These are phyloP conservation scores for Bergia sp. DNA, from an alignment of 92 coral and sea anemone species.

Conservation along the genomic window DNA sequence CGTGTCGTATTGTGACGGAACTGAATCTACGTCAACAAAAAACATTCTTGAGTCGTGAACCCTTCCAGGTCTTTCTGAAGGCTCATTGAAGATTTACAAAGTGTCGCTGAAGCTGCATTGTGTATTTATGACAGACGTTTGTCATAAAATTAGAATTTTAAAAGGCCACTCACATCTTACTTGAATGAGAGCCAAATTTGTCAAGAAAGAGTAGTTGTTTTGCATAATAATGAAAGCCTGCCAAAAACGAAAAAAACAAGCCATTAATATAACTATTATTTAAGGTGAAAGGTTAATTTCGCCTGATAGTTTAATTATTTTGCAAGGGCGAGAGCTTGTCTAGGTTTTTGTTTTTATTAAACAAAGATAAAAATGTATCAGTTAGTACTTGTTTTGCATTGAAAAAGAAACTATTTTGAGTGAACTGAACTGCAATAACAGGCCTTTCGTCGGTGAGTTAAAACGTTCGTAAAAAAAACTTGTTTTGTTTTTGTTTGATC, in stretches of 20 bases:
- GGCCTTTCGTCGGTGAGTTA: neutral
- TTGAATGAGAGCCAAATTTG: constrained; percentile 27
- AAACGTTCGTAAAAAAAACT: neutral
- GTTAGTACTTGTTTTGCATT: neutral
- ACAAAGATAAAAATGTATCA: neutral
- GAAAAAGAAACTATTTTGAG: neutral
- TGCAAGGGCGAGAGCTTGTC: neutral
- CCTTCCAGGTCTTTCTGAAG: neutral
- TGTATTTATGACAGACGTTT: neutral
- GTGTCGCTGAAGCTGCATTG: neutral
- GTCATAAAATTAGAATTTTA: neutral
- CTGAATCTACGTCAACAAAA: neutral
- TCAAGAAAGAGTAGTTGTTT: neutral
- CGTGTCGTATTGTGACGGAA: constrained; percentile 7
- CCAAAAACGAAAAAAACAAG: constrained; percentile 24
- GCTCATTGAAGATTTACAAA: neutral
- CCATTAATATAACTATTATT: neutral
- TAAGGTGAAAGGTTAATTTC: constrained; percentile 24
- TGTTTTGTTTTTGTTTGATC: neutral
- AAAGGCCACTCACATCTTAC: neutral
- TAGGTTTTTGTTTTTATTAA: neutral
- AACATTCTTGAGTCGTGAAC: neutral
- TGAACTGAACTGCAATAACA: neutral
- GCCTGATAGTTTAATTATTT: neutral
- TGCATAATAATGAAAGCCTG: constrained; percentile 19